Percentiles rank a stretch among this genome's conserved stretches.
phyloP scores from a whole-genome alignment of 2,888 invertebrate genomes.

The Aphidoletes aphidimyza region DNA sequence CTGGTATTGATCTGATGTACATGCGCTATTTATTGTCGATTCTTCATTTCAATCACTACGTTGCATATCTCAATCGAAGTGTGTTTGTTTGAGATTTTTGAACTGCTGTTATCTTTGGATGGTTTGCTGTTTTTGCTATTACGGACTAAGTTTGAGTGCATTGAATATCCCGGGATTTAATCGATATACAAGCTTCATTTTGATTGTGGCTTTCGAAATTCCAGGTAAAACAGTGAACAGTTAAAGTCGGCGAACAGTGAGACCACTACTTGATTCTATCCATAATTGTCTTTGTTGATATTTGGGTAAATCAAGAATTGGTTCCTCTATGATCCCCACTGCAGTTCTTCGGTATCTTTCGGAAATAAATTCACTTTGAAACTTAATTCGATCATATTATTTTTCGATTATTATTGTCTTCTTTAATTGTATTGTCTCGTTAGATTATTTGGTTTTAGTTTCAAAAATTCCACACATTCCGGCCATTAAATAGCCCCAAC shows the following conservation, averaged over 20 bases:
- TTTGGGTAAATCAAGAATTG: no score
- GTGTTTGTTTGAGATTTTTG: conserved; percentile 64
- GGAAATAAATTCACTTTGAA: conserved; percentile 3
- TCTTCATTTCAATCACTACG: neutral
- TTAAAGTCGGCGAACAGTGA: no score
- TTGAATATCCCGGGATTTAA: conserved; percentile 78
- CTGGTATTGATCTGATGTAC: neutral
- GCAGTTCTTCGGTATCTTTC: no score
- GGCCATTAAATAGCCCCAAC: conserved; percentile 62
- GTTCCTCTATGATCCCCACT: no score
- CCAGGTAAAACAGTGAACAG: no score
- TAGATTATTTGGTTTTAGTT: conserved; percentile 57
- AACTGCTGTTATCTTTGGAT: conserved; percentile 83
- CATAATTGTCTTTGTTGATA: no score
- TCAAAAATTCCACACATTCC: conserved; percentile 66
- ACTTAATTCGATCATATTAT: conserved; percentile 10
- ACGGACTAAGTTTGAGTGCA: conserved; percentile 82
- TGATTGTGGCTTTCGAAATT: conserved; percentile 71
- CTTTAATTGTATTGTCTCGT: no score
- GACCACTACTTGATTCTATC: no score
- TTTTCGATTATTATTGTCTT: neutral
- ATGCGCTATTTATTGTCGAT: neutral
- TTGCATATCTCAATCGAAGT: conserved; percentile 52
- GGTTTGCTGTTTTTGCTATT: conserved; percentile 81
- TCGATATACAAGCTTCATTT: conserved; percentile 77